Conservation (phyloP, 2,888 invertebrate species). For the Trichogramma dendrolimi region DNA sequence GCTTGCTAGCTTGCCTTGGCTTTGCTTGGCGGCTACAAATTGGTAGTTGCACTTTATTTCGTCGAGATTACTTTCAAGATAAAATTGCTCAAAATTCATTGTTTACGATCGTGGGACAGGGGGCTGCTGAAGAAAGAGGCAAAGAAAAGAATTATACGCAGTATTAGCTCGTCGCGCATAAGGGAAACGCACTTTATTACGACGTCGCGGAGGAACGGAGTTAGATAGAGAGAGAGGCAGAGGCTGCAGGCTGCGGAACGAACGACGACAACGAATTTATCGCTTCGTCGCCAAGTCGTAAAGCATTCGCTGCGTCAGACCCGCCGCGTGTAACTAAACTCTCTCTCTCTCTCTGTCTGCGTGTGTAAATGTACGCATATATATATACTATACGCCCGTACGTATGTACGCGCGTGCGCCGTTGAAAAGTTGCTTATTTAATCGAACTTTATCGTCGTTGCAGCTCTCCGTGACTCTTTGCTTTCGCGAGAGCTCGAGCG, state of each 20-base stretch:
- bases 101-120: not conserved
- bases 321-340: too few relatives aligned
- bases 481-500: not conserved
- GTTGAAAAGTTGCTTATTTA: slow-evolving; percentile 22
- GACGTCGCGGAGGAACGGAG: too few relatives aligned
- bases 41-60: not conserved
- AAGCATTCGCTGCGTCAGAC: not conserved
- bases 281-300: slow-evolving; percentile 1
- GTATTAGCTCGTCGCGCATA: slow-evolving; percentile 13
- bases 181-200: too few relatives aligned
- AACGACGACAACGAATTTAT: slow-evolving; percentile 19
- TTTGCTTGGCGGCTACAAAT: too few relatives aligned
- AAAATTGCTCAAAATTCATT: slow-evolving; percentile 4
- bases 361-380: too few relatives aligned
- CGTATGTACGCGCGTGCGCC: not conserved
- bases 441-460: slow-evolving; percentile 23
- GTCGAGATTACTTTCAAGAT: not conserved
- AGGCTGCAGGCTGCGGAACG: not conserved
- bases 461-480: not conserved
- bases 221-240: not conserved
- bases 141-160: slow-evolving; percentile 15
- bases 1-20: too few relatives aligned
- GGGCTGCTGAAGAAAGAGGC: not conserved
- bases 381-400: too few relatives aligned
- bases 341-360: too few relatives aligned